Percentiles rank a stretch among this genome's conserved stretches.
phyloP scores from a whole-genome alignment of 2,113 vertebrate species.

The Antennarius striatus region DNA sequence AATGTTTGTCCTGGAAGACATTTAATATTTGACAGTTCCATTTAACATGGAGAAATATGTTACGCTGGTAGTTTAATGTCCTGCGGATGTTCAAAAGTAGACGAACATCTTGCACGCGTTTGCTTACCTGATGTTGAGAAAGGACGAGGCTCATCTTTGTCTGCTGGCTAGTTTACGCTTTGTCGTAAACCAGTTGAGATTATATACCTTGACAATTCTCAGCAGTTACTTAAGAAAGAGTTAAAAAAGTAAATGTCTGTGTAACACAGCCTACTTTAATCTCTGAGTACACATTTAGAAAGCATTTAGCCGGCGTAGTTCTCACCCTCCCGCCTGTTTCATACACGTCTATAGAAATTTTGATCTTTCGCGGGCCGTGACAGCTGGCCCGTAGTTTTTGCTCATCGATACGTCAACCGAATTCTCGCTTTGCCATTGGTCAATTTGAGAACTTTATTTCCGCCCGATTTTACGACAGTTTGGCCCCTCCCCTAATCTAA shows the following conservation, averaged over 20 bases:
- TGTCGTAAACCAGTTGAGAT: background rate
- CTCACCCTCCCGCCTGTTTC: slow-evolving; percentile 76
- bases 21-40: too few relatives aligned
- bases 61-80: background rate
- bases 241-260: background rate
- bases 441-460: rapidly evolving
- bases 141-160: slow-evolving; percentile 74
- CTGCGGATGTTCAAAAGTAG: background rate
- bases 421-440: slow-evolving; percentile 65
- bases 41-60: rapidly evolving
- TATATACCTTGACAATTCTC: slow-evolving; percentile 3
- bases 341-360: slow-evolving; percentile 41
- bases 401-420: slow-evolving; percentile 27
- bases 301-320: background rate
- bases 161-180: slow-evolving; percentile 23
- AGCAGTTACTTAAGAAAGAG: background rate
- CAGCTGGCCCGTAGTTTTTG: slow-evolving; percentile 51
- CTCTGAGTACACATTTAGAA: slow-evolving; percentile 22
- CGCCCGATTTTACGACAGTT: slow-evolving; percentile 26
- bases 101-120: background rate
- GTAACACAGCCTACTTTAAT: slow-evolving; percentile 6
- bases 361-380: slow-evolving; percentile 78
- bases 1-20: background rate
- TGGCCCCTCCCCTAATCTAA: background rate
- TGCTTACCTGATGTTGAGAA: slow-evolving; percentile 71